Evolutionary conservation across 2,113 vertebrate genomes (phyloP).

Genomic region (Hippocampus abdominalis): DNA sequence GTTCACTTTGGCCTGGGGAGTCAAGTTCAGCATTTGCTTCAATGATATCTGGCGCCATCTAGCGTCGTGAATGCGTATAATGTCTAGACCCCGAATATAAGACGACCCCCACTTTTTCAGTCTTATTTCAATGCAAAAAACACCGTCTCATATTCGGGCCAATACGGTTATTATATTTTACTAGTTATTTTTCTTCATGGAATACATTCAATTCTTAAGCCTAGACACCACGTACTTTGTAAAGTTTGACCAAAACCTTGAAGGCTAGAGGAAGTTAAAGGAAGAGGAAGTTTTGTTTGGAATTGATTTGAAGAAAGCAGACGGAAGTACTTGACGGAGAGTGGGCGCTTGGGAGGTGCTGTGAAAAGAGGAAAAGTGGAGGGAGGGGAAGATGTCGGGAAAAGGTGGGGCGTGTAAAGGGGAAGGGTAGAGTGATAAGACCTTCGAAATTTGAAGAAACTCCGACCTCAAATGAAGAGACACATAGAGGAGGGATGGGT

Average conservation of each 20-base stretch:
- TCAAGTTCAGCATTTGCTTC: too few relatives aligned
- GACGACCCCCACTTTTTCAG: too few relatives aligned
- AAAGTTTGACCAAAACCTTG: neutral
- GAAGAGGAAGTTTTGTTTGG: neutral
- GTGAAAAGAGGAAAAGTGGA: slow-evolving; percentile 1
- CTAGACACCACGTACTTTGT: neutral
- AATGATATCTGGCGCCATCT: too few relatives aligned
- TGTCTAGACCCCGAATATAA: too few relatives aligned
- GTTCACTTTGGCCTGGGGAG: too few relatives aligned
- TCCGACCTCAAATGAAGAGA: neutral
- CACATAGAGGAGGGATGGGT: slow-evolving; percentile 31
- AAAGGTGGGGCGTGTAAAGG: slow-evolving; percentile 1
- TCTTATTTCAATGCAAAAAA: too few relatives aligned
- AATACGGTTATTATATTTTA: too few relatives aligned
- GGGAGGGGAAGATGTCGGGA: slow-evolving; percentile 3
- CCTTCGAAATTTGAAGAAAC: neutral
- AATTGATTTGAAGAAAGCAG: neutral
- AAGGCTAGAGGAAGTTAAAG: neutral
- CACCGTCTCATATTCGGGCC: too few relatives aligned
- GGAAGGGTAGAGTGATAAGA: slow-evolving; percentile 4
- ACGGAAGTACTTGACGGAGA: slow-evolving; percentile 1
- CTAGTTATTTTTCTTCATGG: neutral
- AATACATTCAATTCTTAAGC: neutral
- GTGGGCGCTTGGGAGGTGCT: neutral
- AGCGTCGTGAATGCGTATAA: too few relatives aligned